These are phyloP conservation scores for Apistogramma diplotaenia DNA, from an alignment of 2,113 vertebrate genomes.

Conservation along the genomic window DNA sequence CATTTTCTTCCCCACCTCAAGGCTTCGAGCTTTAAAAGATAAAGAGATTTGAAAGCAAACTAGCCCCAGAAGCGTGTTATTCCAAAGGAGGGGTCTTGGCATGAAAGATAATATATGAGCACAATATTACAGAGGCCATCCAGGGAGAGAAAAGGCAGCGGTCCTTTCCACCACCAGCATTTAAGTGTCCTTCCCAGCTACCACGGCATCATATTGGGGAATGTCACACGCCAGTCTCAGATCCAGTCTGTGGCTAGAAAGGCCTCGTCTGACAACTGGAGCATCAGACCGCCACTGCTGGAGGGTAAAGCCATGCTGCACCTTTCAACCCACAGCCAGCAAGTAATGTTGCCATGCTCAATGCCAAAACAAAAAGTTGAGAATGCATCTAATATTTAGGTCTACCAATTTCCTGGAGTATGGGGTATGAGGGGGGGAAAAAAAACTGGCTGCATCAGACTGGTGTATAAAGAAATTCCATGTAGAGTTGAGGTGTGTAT, in stretches of 20 bases:
- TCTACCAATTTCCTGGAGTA: slow-evolving; percentile 28
- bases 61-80: slow-evolving; percentile 43
- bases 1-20: slow-evolving; percentile 7
- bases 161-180: slow-evolving; percentile 23
- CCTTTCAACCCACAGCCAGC: slow-evolving; percentile 48
- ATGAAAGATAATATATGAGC: slow-evolving; percentile 64
- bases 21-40: slow-evolving; percentile 42
- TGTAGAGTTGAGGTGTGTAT: background rate
- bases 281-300: slow-evolving; percentile 25
- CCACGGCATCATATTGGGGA: slow-evolving; percentile 21
- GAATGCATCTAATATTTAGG: slow-evolving; percentile 8
- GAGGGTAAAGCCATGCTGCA: slow-evolving; percentile 55
- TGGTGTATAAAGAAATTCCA: slow-evolving; percentile 44
- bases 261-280: slow-evolving; percentile 9
- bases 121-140: slow-evolving; percentile 60
- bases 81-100: slow-evolving; percentile 56
- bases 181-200: slow-evolving; percentile 41
- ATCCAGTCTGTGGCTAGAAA: slow-evolving; percentile 43
- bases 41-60: slow-evolving; percentile 51
- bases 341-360: slow-evolving; percentile 40
- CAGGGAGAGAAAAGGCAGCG: slow-evolving; percentile 20
- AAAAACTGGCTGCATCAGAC: slow-evolving; percentile 30
- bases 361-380: slow-evolving; percentile 37
- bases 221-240: slow-evolving; percentile 31
- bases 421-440: slow-evolving; percentile 16